These are phyloP conservation scores for Nannoperca obscura DNA, from an alignment of 2,797 vertebrate species.

Conservation along the genomic window DNA sequence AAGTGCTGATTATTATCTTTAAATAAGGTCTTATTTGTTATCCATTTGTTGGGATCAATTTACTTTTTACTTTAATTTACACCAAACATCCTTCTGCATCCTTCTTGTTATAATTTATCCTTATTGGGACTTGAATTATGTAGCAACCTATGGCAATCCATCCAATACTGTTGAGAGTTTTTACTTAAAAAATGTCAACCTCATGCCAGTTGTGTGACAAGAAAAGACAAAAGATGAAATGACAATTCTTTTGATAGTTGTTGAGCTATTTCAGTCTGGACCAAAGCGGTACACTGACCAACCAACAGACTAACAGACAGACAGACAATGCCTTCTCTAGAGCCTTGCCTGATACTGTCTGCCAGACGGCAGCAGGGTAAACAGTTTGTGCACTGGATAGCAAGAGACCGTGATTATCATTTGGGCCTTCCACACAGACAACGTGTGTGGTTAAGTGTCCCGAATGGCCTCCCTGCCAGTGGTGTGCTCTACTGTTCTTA, in stretches of 20 bases:
- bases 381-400: constrained; percentile 60
- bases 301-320: not conserved
- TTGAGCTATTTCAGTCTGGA: not conserved
- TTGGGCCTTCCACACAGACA: constrained; percentile 43
- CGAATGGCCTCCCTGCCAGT: constrained; percentile 30
- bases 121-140: too few species aligned
- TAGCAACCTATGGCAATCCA: too few species aligned
- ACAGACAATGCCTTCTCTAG: not conserved
- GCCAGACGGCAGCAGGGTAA: constrained; percentile 59
- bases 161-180: too few species aligned
- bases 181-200: not conserved
- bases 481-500: constrained; percentile 29
- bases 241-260: not conserved
- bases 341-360: constrained; percentile 39
- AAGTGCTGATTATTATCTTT: not conserved
- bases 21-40: not conserved
- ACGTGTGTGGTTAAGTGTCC: constrained; percentile 42
- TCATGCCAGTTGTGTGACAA: not conserved
- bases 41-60: not conserved
- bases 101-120: too few species aligned
- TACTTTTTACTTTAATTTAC: not conserved
- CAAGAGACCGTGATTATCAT: constrained; percentile 43
- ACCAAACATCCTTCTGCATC: not conserved
- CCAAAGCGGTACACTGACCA: not conserved
- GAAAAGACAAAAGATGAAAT: not conserved